Percentiles rank a stretch among this genome's conserved stretches.
Evolutionary conservation across 2,113 vertebrate genomes (phyloP).

Genomic region (Chaenocephalus aceratus): DNA sequence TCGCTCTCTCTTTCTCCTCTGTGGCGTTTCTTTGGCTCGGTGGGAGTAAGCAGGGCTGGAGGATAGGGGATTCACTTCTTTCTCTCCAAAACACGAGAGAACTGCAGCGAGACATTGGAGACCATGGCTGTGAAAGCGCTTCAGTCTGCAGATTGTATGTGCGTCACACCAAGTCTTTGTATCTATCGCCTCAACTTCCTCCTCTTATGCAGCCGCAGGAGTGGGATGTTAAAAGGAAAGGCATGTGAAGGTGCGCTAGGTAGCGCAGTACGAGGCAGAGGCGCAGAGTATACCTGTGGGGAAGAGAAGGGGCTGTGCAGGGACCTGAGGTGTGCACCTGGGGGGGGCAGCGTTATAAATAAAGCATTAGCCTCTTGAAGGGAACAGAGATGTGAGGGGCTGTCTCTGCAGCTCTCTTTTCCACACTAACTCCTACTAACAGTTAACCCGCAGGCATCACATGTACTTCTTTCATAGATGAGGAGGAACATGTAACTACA

Average conservation of each 20-base stretch:
- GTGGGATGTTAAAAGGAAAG: constrained; percentile 81
- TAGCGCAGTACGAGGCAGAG: constrained; percentile 72
- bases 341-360: constrained; percentile 83
- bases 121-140: constrained; percentile 79
- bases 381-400: constrained; percentile 80
- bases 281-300: constrained; percentile 78
- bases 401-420: constrained; percentile 75
- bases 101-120: constrained; percentile 78
- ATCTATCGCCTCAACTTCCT: constrained; percentile 74
- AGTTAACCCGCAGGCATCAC: constrained; percentile 79
- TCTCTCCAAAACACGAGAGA: constrained; percentile 77
- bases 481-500: constrained; percentile 64
- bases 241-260: constrained; percentile 80
- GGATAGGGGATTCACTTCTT: constrained; percentile 77
- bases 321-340: constrained; percentile 78
- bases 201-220: constrained; percentile 77
- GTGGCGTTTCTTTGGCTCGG: constrained; percentile 68
- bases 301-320: constrained; percentile 76
- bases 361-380: constrained; percentile 84
- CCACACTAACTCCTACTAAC: constrained; percentile 78
- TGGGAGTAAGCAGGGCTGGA: constrained; percentile 72
- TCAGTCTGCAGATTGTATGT: constrained; percentile 80
- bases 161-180: constrained; percentile 76
- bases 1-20: constrained; percentile 60
- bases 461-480: constrained; percentile 73